phyloP scores from a whole-genome alignment of 2,113 vertebrate genomes.

The Hemicordylus capensis region DNA sequence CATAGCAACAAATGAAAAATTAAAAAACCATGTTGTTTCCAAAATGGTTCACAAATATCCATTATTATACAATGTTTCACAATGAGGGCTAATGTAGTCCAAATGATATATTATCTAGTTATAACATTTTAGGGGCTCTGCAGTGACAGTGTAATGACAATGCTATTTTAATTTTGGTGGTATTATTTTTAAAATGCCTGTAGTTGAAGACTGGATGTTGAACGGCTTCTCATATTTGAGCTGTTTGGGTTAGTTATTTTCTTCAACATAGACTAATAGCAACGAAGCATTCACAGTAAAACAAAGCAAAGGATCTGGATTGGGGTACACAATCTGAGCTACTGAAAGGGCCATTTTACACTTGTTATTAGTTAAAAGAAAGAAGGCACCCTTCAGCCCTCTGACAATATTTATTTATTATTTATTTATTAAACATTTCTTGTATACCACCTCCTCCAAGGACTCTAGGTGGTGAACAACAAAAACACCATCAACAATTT shows the following conservation, averaged over 20 bases:
- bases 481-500: too few species aligned
- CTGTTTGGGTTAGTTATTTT: slow-evolving; percentile 14
- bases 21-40: too few species aligned
- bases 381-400: too few species aligned
- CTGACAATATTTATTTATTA: too few species aligned
- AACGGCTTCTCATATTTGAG: not conserved
- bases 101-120: not conserved
- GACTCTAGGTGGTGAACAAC: too few species aligned
- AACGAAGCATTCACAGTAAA: too few species aligned
- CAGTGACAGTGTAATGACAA: too few species aligned
- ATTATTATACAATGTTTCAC: slow-evolving; percentile 23
- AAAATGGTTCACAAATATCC: too few species aligned
- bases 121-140: not conserved
- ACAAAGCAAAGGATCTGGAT: not conserved
- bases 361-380: not conserved
- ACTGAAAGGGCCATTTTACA: too few species aligned
- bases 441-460: too few species aligned
- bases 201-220: not conserved
- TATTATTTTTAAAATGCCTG: not conserved
- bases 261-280: not conserved
- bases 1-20: too few species aligned
- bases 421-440: too few species aligned
- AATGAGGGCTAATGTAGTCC: slow-evolving; percentile 13
- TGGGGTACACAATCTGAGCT: not conserved
- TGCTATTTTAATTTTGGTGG: not conserved